Base-by-base conservation (phyloP, 2,797 vertebrate species). In the Sebastes iracundus region DNA sequence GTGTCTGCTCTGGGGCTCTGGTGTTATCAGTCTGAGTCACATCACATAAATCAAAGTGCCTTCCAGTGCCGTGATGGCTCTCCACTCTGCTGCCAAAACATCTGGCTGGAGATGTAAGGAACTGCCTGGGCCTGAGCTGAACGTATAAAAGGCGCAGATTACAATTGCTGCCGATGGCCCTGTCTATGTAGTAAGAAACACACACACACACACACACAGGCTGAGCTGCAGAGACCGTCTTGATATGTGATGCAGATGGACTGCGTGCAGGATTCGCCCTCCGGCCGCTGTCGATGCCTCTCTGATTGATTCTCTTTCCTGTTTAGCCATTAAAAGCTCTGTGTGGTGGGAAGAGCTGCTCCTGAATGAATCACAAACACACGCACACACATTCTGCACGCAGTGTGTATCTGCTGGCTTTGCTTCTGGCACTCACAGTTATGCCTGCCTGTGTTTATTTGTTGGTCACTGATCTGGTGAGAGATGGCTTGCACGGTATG, bases 271-370 rank as follows among this genome's bases (percentile, higher is more conserved):
- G 64, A 63, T 59, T 91, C 64, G 73, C 90, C 87, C 87, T 81
- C 63, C 22, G 78, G 90, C 87, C 82, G 85, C 90, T 89, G 91
- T 91, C 84, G 18, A 76, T 92, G 82, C 79, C 82, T 84, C 59
- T 77, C 72, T 92, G 92, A 91, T 91, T 93, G 89, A 93, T 89
- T 82, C 75, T 80, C 81, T 88, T 87, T 93, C 89, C 88, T 92
- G 90, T 94, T 92, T 83, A 70, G 77, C 84, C 83, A 87, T 90
- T 90, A 75, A 83, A 89, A 82, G 52, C 65, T 75, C 20, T 61
- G 79, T 72, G 67, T 82, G 72, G 42, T 76, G 32, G 61, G 60
- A 79, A 12, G 14, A 83, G 84, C 13, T 13, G 73, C 72, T 80
- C 75, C 65, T 83, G 71, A 91, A 89, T 87, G 59, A 83, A 85